Evolutionary conservation across 1,140 invertebrate species (phyloP), one percentile per base, ranked within the genome.

Genomic region (Halictus rubicundus): DNA sequence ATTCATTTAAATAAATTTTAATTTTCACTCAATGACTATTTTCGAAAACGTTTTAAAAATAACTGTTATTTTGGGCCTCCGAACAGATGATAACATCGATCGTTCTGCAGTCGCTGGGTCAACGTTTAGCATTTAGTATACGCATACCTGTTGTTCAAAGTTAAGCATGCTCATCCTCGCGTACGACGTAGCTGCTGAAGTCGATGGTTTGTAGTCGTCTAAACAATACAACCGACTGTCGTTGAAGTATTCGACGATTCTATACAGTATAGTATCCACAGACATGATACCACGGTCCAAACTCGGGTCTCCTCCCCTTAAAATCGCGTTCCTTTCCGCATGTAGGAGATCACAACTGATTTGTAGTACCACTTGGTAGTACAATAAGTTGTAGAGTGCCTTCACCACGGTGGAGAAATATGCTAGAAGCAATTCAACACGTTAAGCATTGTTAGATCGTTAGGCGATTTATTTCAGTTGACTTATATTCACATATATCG

Each of bases 351-450:
- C 94, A 90, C 94, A 96, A 49, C 94, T 96, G 10, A 97, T 84
- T 91, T 96, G 95, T 1, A 95, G 92, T 32, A 98, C 94, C 54
- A 97, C 96, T 95, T 99, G 97, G 90, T 98, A 96, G 92, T 97
- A 98, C 60, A 96, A 93, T 59, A 98, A 94, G 93, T 98, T 98
- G 93, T 98, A 99, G 52, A 98, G 92, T 82, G 96, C 95, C 89
- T 96, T 96, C 0, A 98, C 96, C 79, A 98, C 95, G 88, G 96
- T 96, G 12, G 96, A 96, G 90, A 97, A 98, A 91, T 98, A 98
- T 32, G 95, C 97, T 98, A 92, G n/a, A 94, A 78, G 86, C 65
- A 61, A 70, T 39, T 73, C 0, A n/a, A 57, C n/a, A 9, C 0
- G 21, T 57, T 57, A n/a, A 57, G 7, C 54, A 57, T n/a, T n/a